phyloP scores from a whole-genome alignment of 2,888 invertebrate species.

The Eugnorisma glareosa region DNA sequence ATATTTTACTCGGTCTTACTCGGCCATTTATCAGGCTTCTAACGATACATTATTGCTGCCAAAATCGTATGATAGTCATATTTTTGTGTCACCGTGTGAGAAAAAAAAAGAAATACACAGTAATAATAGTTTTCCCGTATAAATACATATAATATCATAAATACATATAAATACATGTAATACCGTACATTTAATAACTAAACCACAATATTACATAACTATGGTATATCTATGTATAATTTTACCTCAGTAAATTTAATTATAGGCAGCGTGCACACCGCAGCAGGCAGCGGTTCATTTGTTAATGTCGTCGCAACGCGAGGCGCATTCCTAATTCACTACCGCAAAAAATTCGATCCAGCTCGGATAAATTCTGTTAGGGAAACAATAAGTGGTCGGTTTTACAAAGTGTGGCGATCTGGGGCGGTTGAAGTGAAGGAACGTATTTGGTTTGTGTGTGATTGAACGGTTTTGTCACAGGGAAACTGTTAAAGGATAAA shows the following conservation, averaged over 20 bases:
- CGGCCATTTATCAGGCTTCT: not conserved
- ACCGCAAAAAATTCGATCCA: conserved; percentile 49
- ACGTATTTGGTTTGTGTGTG: not conserved
- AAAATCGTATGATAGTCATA: not conserved
- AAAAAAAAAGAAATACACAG: not conserved
- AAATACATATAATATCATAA: too few relatives aligned
- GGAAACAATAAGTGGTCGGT: conserved; percentile 27
- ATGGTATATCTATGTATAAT: conserved; percentile 54
- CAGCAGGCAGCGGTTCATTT: conserved; percentile 60
- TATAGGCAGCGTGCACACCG: conserved; percentile 52
- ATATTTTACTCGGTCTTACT: not conserved
- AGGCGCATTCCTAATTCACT: conserved; percentile 61
- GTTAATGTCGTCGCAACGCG: conserved; percentile 59
- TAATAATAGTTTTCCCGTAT: not conserved
- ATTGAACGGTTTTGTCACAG: not conserved
- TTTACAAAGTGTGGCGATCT: conserved; percentile 9
- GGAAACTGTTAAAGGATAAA: not conserved
- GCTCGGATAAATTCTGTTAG: conserved; percentile 48
- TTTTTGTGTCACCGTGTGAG: not conserved
- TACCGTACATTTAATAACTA: conserved; percentile 18
- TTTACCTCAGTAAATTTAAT: conserved; percentile 62
- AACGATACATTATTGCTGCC: not conserved
- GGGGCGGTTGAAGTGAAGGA: not conserved
- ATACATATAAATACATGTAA: too few relatives aligned
- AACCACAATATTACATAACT: conserved; percentile 21